Percentiles rank a stretch among this genome's conserved stretches.
Conservation (phyloP, 2,113 vertebrate species). For the Grammomys surdaster region DNA sequence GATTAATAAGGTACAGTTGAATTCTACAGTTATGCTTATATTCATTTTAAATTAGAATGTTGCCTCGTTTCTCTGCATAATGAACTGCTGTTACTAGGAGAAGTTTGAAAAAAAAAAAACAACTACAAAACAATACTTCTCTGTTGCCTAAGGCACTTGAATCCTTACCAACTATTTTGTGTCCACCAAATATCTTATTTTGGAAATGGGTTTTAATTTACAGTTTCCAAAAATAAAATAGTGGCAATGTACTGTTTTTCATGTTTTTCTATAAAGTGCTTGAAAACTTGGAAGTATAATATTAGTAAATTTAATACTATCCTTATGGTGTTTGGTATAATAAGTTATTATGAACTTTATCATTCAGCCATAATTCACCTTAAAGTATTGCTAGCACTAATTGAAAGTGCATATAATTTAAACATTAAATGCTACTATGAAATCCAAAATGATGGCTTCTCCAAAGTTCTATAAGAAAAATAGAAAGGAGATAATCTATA, state of each 20-base stretch:
- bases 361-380: slow-evolving; percentile 42
- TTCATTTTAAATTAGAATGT: slow-evolving; percentile 60
- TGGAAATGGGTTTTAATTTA: slow-evolving; percentile 88
- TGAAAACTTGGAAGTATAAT: slow-evolving; percentile 75
- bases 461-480: slow-evolving; percentile 31
- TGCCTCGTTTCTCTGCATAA: slow-evolving; percentile 81
- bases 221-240: slow-evolving; percentile 87
- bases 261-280: slow-evolving; percentile 73
- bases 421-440: slow-evolving; percentile 38
- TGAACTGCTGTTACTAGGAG: slow-evolving; percentile 86
- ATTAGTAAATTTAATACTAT: slow-evolving; percentile 53
- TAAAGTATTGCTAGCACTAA: slow-evolving; percentile 47
- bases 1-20: slow-evolving; percentile 50
- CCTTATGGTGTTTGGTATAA: slow-evolving; percentile 25
- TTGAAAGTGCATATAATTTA: slow-evolving; percentile 53
- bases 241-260: slow-evolving; percentile 81
- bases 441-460: slow-evolving; percentile 50
- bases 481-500: slow-evolving; percentile 64
- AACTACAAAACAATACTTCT: slow-evolving; percentile 86
- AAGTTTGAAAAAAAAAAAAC: slow-evolving; percentile 82
- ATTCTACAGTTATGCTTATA: neutral
- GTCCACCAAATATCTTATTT: slow-evolving; percentile 86
- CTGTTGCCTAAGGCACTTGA: slow-evolving; percentile 87
- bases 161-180: slow-evolving; percentile 76
- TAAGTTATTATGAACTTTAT: slow-evolving; percentile 35